Conservation (phyloP, 2,113 vertebrate species). For the Lepisosteus oculatus region DNA sequence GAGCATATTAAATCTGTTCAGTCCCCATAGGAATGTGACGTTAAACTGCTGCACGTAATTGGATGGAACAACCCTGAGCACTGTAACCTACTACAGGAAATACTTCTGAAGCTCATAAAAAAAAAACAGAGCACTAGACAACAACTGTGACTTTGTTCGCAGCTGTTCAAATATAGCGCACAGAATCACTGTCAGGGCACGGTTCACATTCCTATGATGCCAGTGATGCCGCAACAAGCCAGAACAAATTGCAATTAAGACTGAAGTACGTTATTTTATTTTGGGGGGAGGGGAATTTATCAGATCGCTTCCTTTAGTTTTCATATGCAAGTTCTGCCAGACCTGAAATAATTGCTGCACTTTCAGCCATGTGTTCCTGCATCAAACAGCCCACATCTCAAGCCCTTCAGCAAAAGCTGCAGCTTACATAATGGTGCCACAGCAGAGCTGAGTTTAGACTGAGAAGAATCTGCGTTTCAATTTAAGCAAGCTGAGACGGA, state of each 20-base stretch:
- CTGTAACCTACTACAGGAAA: neutral
- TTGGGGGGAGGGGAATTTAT: no score
- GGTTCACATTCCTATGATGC: conserved; percentile 47
- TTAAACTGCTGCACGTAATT: conserved; percentile 22
- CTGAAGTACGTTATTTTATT: neutral
- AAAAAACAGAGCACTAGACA: neutral
- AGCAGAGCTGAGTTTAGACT: no score
- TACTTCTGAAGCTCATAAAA: neutral
- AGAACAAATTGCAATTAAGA: neutral
- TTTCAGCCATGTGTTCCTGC: no score
- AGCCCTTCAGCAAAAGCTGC: no score
- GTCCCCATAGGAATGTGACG: no score
- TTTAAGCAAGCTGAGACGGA: no score
- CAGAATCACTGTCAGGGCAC: conserved; percentile 41
- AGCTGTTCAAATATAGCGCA: conserved; percentile 45
- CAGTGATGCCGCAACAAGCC: conserved; percentile 33
- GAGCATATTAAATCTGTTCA: neutral
- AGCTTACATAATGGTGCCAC: no score
- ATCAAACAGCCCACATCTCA: no score
- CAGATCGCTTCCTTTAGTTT: no score
- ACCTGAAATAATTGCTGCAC: no score
- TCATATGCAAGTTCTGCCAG: no score
- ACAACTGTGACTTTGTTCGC: conserved; percentile 24
- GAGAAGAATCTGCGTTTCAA: no score
- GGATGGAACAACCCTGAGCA: conserved; percentile 9